Evolutionary conservation across 2,797 vertebrate genomes (phyloP), one percentile per base, ranked within the genome.

Genomic region (Catamblyrhynchus diadema): DNA sequence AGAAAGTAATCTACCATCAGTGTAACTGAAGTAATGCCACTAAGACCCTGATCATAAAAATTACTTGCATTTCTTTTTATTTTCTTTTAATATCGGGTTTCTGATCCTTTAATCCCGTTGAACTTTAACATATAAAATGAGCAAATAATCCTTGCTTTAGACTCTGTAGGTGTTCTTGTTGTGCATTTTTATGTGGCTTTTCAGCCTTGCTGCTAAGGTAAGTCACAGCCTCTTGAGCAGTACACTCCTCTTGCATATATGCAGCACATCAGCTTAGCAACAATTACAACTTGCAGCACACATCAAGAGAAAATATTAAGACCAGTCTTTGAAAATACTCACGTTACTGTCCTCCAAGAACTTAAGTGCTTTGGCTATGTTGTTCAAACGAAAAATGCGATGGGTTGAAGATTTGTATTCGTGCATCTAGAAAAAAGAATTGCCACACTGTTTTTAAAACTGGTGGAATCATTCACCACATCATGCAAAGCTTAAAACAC

Each of bases 331-430:
- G 35, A 19, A 82, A 81, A 78, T 93, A 98, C 99, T 99, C 90
- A 99, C 99, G 3, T 99, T 99, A 97, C 99, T 99, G 94, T 99
- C 99, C 96, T 99, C 99, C 96, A 99, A 96, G 96, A 99, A 99
- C 33, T 98, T 98, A 65, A 99, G 97, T 13, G 99, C 99, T 96
- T 99, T 99, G 9, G 99, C 99, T 23, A 99, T 99, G 97, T 99
- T 99, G 98, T 99, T 99, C 93, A 99, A 97, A 92, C 98, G 98
- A 97, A 99, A 99, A 95, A 99, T 99, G 51, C 99, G 99, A 97
- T 99, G 99, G 16, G 98, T 98, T 14, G 99, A 99, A 77, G 98
- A 98, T 95, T 99, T 99, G 97, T 99, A 99, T 28, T 98, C 98
- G 0, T 99, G 99, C 91, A 99, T 98, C 99, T 99, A 96, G 30